Conservation (phyloP, 2,113 vertebrate species). For the Cricetomys ansorgei region DNA sequence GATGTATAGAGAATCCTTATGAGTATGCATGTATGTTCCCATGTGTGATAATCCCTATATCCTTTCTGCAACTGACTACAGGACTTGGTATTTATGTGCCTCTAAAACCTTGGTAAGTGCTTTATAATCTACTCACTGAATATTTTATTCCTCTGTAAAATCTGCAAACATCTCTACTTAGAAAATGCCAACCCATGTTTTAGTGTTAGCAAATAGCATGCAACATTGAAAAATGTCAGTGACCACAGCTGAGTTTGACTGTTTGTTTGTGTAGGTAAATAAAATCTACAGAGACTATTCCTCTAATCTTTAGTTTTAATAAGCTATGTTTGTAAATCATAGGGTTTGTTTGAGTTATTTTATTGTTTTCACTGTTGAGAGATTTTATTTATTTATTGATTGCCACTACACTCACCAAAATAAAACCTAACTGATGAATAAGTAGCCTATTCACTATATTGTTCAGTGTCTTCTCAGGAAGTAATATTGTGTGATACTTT, state of each 20-base stretch:
- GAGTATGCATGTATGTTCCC: accelerated
- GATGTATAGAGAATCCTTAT: accelerated
- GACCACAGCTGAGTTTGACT: neutral
- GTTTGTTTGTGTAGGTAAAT: neutral
- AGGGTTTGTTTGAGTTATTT: neutral
- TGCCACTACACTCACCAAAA: neutral
- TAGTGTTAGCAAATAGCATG: neutral
- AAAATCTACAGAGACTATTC: neutral
- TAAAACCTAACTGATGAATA: neutral
- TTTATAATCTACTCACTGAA: conserved; percentile 68
- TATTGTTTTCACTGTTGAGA: neutral
- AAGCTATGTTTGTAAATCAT: neutral
- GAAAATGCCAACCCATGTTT: conserved; percentile 8
- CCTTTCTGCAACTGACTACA: neutral
- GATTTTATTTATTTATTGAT: neutral
- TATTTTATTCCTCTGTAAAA: conserved; percentile 73
- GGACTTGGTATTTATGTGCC: conserved; percentile 23
- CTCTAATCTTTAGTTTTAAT: conserved; percentile 45
- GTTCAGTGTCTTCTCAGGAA: neutral
- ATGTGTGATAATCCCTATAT: no score
- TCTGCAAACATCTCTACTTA: conserved; percentile 56
- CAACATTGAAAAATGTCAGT: conserved; percentile 58
- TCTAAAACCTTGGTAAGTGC: conserved; percentile 69
- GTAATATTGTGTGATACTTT: neutral
- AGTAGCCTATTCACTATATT: neutral